These are phyloP conservation scores for Corythucha ciliata DNA, from an alignment of 2,888 invertebrate species.

Conservation along the genomic window DNA sequence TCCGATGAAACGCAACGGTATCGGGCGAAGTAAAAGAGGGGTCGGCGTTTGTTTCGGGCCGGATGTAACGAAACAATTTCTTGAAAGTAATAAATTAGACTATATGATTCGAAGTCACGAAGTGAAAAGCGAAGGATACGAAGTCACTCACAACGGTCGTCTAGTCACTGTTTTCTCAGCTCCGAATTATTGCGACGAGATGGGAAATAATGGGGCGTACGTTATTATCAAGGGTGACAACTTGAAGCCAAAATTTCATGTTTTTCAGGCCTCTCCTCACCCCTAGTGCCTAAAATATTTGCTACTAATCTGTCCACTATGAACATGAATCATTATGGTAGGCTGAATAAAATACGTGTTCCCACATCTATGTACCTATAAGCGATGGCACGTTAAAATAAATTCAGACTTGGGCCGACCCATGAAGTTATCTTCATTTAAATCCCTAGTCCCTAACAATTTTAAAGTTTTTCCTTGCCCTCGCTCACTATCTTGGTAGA, in stretches of 20 bases:
- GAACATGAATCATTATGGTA: no score
- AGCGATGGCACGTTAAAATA: no score
- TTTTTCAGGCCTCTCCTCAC: conserved; percentile 10
- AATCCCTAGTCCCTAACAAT: no score
- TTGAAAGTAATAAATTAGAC: conserved; percentile 13
- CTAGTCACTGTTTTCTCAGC: conserved; percentile 20
- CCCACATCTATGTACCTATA: no score
- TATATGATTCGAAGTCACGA: conserved; percentile 20
- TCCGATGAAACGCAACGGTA: conserved; percentile 13
- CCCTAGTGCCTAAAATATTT: no score
- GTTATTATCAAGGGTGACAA: conserved; percentile 2
- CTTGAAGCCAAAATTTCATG: conserved; percentile 12
- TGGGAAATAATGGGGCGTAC: conserved; percentile 14
- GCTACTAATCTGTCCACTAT: no score
- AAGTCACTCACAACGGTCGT: conserved; percentile 2
- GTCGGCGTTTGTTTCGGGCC: conserved; percentile 21
- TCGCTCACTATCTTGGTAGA: no score
- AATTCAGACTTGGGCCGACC: no score
- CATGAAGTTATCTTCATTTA: no score
- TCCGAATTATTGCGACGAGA: conserved; percentile 15
- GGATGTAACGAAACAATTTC: conserved; percentile 12
- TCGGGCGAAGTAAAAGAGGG: conserved; percentile 13
- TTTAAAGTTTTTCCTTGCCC: no score
- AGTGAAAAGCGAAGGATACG: conserved; percentile 1
- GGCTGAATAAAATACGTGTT: no score